phyloP scores from a whole-genome alignment of 2,797 vertebrate genomes.

The Nasua narica region DNA sequence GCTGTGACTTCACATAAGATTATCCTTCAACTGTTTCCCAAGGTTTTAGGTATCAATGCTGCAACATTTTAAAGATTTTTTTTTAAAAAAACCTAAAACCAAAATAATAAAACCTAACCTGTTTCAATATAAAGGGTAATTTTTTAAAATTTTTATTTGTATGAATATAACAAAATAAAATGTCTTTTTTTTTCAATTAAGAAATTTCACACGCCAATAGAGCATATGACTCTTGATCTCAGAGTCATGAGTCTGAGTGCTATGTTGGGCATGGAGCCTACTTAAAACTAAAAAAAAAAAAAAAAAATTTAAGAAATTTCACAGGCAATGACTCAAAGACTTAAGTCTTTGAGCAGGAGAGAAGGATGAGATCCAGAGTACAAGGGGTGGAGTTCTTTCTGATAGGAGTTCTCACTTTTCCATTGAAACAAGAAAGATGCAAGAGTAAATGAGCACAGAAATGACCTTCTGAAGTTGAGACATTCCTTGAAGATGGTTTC shows the following conservation, averaged over 20 bases:
- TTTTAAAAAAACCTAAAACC: background rate
- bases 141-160: background rate
- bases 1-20: background rate
- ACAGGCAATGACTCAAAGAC: background rate
- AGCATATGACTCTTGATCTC: background rate
- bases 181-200: background rate
- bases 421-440: background rate
- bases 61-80: background rate
- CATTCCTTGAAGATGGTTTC: background rate
- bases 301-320: background rate
- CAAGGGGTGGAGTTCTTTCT: background rate
- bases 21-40: background rate
- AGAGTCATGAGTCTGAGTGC: background rate
- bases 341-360: background rate
- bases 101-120: background rate
- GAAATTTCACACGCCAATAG: background rate
- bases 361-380: background rate
- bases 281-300: background rate
- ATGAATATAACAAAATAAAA: slow-evolving; percentile 24
- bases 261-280: background rate
- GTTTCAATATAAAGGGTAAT: background rate
- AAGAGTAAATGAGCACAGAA: background rate
- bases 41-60: background rate
- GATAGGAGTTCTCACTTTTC: background rate
- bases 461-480: background rate